phyloP scores from a whole-genome alignment of 92 coral and sea anemone genomes.

The Montipora capitata region DNA sequence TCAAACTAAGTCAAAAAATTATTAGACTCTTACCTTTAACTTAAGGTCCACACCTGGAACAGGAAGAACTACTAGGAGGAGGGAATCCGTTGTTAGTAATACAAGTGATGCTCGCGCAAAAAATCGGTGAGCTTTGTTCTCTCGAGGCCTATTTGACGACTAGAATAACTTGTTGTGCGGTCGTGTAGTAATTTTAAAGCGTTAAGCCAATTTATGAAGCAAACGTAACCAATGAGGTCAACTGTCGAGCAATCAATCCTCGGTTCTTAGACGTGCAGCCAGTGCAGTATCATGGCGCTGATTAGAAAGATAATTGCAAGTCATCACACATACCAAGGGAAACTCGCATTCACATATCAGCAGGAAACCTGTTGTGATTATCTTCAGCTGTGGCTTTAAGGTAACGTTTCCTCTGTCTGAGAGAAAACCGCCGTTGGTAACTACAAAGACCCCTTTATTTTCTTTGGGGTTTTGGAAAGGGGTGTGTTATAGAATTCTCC shows the following conservation, averaged over 20 bases:
- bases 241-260: background rate
- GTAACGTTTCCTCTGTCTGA: background rate
- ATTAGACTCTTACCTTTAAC: too few species aligned
- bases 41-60: too few species aligned
- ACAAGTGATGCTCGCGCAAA: background rate
- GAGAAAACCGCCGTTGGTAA: background rate
- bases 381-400: background rate
- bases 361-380: background rate
- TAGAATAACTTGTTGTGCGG: background rate
- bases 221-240: background rate
- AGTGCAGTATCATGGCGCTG: background rate
- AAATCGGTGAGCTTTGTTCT: background rate
- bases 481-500: background rate
- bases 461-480: background rate
- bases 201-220: background rate
- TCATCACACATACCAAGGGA: constrained; percentile 3
- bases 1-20: too few species aligned
- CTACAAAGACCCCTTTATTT: background rate
- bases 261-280: background rate
- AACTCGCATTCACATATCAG: constrained; percentile 21
- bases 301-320: constrained; percentile 10
- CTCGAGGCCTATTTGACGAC: background rate
- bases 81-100: too few species aligned
- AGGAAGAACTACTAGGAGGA: too few species aligned
- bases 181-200: background rate